A percentile compares a stretch with the other conserved stretches of the same genome.
These are phyloP conservation scores for Lepidostoma basale DNA, from an alignment of 1,140 invertebrate genomes.

Conservation along the genomic window DNA sequence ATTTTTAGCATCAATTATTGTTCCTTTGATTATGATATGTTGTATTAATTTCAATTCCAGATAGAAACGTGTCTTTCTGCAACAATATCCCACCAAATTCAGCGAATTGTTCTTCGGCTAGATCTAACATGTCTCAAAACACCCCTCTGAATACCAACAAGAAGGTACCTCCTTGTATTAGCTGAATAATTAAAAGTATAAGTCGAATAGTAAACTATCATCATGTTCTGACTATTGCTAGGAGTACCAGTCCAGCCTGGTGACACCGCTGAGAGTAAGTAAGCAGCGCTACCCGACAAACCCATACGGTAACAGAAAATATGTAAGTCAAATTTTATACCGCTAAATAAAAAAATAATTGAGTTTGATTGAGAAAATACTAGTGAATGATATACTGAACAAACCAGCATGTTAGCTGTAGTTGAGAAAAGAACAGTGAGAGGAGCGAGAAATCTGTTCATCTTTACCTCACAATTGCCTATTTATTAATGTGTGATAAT, in stretches of 20 bases:
- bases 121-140: not conserved
- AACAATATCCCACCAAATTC: not conserved
- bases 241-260: conserved; percentile 55
- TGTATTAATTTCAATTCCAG: not conserved
- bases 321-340: not conserved
- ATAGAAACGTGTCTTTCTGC: not conserved
- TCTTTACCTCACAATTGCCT: not conserved
- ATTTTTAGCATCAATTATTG: not conserved
- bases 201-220: not conserved
- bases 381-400: not conserved
- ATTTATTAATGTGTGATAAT: not conserved
- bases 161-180: not conserved
- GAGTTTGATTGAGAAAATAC: not conserved
- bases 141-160: not conserved
- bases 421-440: not conserved
- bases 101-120: not conserved
- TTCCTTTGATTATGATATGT: not conserved
- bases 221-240: conserved; percentile 38
- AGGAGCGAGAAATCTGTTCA: not conserved
- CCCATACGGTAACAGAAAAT: not conserved
- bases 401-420: not conserved
- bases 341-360: not conserved
- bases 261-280: conserved; percentile 55
- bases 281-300: conserved; percentile 47
- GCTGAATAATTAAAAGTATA: not conserved